Evolutionary conservation across 1,140 invertebrate genomes (phyloP).

Genomic region (Steinernema khuongi): DNA sequence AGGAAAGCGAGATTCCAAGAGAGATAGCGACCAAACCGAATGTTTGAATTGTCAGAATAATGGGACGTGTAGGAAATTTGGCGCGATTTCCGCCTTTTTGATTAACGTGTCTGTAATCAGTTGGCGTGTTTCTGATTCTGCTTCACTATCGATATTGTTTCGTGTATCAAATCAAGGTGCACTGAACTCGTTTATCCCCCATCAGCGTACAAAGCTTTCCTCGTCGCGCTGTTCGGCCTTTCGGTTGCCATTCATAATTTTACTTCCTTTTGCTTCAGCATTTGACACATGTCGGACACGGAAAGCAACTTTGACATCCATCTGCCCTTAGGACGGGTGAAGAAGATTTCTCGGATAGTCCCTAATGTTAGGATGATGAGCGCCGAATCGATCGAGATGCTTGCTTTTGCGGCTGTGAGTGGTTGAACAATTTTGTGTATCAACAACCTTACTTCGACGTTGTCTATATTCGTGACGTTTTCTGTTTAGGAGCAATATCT

Average conservation of each 20-base stretch:
- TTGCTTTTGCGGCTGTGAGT: not conserved
- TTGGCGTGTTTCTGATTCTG: not conserved
- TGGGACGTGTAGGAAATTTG: not conserved
- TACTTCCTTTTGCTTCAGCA: not conserved
- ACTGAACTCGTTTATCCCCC: not conserved
- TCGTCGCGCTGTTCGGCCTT: not conserved
- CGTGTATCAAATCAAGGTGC: not conserved
- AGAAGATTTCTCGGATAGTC: not conserved
- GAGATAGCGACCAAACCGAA: too few relatives aligned
- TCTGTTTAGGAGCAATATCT: not conserved
- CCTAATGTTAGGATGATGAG: not conserved
- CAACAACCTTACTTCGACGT: not conserved
- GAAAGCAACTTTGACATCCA: not conserved
- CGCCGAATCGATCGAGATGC: not conserved
- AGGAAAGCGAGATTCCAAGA: not conserved
- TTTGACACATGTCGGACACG: not conserved
- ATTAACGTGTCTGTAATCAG: not conserved
- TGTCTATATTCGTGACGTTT: too few relatives aligned
- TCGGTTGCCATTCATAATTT: not conserved
- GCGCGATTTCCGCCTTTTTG: not conserved
- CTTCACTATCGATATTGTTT: not conserved
- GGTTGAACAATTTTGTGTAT: not conserved
- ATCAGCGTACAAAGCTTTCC: not conserved
- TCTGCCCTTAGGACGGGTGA: not conserved
- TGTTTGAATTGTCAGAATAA: not conserved